Base-by-base conservation (phyloP, 2,888 invertebrate genomes). In the Plebejus argus region DNA sequence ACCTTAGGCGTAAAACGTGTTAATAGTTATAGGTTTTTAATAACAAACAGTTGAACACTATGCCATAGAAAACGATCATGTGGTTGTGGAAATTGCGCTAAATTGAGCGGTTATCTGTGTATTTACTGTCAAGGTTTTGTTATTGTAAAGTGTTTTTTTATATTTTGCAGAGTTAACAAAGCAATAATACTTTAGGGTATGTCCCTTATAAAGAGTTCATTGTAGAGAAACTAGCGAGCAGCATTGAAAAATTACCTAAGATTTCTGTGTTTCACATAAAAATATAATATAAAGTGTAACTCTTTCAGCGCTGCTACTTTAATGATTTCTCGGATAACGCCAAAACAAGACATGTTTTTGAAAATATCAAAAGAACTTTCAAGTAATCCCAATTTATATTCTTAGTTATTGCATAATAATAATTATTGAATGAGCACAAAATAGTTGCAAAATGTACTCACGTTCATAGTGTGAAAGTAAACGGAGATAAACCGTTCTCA, bases 31-130 rank as follows among this genome's bases (percentile, higher is more conserved):
- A 66, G 28, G 28, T 66, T 66, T 66, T 66, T 66, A 66, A 33
- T 33, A 66, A 28, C 66, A 18, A 61, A 23, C 23, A 61, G 10
- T 58, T 56, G 12, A 20, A 28, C 12, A 23, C 28, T 66, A 75
- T 61, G 76, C 70, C 39, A 79, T 79, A 79, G 79, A 78, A 80
- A 80, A 80, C 78, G 77, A 45, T 18, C 76, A 72, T 78, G 78
- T 79, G 76, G 77, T 80, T 80, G 78, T 74, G 72, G 61, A 76
- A 79, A 79, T 80, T 77, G 79, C 76, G 76, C 77, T 77, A 81
- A 81, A 82, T 81, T 80, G 79, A 78, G 78, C 79, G 76, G 78
- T 81, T 82, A 81, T 80, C 81, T 71, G 66, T 35, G 58, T 78
- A 53, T 53, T 78, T 79, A 79, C 74, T 39, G 61, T 76, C 80